These are phyloP conservation scores for Camarhynchus parvulus DNA, from an alignment of 2,113 vertebrate genomes.

Conservation along the genomic window DNA sequence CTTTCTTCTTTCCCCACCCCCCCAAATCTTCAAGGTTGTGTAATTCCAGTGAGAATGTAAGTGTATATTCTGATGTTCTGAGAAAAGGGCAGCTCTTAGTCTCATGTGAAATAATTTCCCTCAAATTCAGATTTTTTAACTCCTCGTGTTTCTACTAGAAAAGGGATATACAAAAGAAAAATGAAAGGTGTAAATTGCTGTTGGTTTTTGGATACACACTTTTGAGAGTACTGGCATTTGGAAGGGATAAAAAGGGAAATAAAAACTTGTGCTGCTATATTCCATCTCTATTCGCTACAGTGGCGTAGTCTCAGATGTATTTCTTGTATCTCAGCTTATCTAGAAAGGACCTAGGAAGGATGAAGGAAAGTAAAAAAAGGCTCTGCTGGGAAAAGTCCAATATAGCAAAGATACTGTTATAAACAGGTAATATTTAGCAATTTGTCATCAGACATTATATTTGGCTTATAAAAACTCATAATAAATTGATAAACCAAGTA, in stretches of 20 bases:
- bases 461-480: not conserved
- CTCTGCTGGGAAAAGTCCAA: not conserved
- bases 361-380: not conserved
- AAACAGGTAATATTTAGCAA: not conserved
- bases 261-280: not conserved
- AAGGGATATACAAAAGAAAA: not conserved
- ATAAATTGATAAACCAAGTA: not conserved
- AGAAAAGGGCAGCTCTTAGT: not conserved
- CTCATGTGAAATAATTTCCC: not conserved
- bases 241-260: not conserved
- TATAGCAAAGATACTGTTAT: not conserved
- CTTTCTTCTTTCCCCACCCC: not conserved
- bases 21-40: not conserved
- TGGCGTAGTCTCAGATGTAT: not conserved
- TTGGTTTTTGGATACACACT: not conserved
- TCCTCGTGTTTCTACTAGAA: not conserved
- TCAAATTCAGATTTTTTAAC: not conserved
- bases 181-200: not conserved
- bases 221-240: not conserved
- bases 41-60: not conserved
- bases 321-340: not conserved
- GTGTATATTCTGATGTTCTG: accelerated
- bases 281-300: not conserved
- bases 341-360: not conserved
- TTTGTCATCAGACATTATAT: not conserved